Percentiles rank a stretch among this genome's conserved stretches.
Conservation (phyloP, 92 coral and sea anemone species). For the Phenganax stokvisi region DNA sequence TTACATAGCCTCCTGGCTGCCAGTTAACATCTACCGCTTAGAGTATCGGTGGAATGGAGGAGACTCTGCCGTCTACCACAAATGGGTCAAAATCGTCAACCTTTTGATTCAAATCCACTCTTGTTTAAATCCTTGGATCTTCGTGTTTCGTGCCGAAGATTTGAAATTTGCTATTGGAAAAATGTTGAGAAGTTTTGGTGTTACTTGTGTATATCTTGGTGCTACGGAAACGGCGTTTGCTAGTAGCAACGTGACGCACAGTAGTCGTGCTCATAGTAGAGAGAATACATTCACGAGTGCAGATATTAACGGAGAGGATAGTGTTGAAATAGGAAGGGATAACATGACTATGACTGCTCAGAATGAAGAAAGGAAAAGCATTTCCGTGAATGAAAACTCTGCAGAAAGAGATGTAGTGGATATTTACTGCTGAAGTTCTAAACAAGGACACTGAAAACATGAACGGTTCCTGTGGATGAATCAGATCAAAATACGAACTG, state of each 20-base stretch:
- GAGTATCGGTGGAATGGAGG: conserved; percentile 17
- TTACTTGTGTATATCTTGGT: neutral
- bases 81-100: conserved; percentile 6
- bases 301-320: neutral
- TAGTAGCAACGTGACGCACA: neutral
- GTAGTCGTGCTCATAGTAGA: neutral
- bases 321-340: neutral
- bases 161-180: conserved; percentile 1
- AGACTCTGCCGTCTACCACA: conserved; percentile 3
- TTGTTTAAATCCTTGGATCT: conserved; percentile 29
- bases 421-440: too few relatives aligned
- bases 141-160: conserved; percentile 2
- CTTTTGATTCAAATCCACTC: conserved; percentile 22
- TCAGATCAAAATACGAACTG: too few relatives aligned
- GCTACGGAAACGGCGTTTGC: neutral
- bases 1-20: conserved; percentile 26
- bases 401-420: too few relatives aligned
- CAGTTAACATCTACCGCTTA: conserved; percentile 18
- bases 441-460: too few relatives aligned
- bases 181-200: neutral
- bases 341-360: neutral
- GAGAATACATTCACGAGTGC: neutral
- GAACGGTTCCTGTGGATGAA: too few relatives aligned
- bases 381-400: too few relatives aligned
- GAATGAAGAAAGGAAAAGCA: neutral